Percentiles rank a stretch among this genome's conserved stretches.
These are phyloP conservation scores for Drosophila kokeensis DNA, from an alignment of 2,888 invertebrate genomes.

Conservation along the genomic window DNA sequence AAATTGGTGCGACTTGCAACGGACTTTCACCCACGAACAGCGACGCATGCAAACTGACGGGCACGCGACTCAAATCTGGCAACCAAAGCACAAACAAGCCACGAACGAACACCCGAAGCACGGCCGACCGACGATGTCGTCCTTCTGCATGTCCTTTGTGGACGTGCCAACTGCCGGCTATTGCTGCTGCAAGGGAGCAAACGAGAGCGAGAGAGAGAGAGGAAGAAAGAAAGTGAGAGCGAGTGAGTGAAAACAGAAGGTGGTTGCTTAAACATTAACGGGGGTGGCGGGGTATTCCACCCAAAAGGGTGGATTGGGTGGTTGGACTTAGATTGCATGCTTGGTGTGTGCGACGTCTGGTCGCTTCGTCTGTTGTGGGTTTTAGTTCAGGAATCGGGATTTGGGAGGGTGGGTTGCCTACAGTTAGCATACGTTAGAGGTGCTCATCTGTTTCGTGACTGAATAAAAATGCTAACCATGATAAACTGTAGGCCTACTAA, in stretches of 20 bases:
- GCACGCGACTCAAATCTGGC: slow-evolving; percentile 64
- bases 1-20: slow-evolving; percentile 29
- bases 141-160: slow-evolving; percentile 35
- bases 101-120: slow-evolving; percentile 59
- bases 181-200: slow-evolving; percentile 5
- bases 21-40: slow-evolving; percentile 72
- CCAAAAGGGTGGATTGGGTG: slow-evolving; percentile 57
- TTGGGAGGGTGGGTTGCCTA: slow-evolving; percentile 40
- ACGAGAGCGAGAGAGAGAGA: neutral
- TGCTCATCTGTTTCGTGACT: slow-evolving; percentile 22
- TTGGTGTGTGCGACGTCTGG: slow-evolving; percentile 27
- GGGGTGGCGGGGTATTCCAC: slow-evolving; percentile 29
- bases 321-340: slow-evolving; percentile 43
- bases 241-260: slow-evolving; percentile 42
- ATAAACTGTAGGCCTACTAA: neutral
- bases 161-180: slow-evolving; percentile 27
- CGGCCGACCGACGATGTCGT: slow-evolving; percentile 36
- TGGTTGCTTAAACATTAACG: slow-evolving; percentile 58
- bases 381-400: slow-evolving; percentile 42
- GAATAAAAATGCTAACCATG: neutral
- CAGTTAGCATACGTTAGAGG: slow-evolving; percentile 35
- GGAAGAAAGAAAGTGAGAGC: neutral
- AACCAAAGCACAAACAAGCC: slow-evolving; percentile 61
- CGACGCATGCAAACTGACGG: slow-evolving; percentile 62
- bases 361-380: slow-evolving; percentile 61